Evolutionary conservation across 2,113 vertebrate genomes (phyloP).

Genomic region (Mormoops blainvillei): DNA sequence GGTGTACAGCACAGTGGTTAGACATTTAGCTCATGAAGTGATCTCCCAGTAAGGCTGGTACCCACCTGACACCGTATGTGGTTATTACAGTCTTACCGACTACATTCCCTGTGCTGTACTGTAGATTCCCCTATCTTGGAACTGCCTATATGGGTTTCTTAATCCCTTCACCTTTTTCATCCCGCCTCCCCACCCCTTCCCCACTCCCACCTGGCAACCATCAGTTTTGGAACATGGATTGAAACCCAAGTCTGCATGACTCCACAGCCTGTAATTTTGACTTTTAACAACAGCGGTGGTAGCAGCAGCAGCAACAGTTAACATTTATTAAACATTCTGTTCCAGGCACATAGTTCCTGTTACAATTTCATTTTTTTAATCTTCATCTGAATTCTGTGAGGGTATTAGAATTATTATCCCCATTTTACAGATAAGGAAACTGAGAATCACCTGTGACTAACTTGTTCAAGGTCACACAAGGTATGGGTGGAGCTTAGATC

Average conservation of each 20-base stretch:
- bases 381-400: neutral
- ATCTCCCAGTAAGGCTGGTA: neutral
- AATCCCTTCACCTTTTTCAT: too few species aligned
- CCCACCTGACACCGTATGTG: neutral
- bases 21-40: neutral
- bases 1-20: neutral
- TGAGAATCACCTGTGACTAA: neutral
- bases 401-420: neutral
- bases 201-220: too few species aligned
- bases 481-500: too few species aligned
- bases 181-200: too few species aligned
- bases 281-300: neutral
- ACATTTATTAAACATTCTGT: neutral
- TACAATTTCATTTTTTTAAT: neutral
- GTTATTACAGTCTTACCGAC: neutral
- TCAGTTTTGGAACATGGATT: neutral
- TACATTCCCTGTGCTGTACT: too few species aligned
- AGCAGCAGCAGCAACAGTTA: too few species aligned
- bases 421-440: neutral
- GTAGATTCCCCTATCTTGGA: too few species aligned
- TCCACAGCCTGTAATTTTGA: neutral
- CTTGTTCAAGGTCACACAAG: neutral
- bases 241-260: neutral
- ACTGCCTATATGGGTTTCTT: too few species aligned
- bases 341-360: neutral